These are phyloP conservation scores for Pocillopora meandrina DNA, from an alignment of 92 coral and sea anemone species.

Conservation along the genomic window DNA sequence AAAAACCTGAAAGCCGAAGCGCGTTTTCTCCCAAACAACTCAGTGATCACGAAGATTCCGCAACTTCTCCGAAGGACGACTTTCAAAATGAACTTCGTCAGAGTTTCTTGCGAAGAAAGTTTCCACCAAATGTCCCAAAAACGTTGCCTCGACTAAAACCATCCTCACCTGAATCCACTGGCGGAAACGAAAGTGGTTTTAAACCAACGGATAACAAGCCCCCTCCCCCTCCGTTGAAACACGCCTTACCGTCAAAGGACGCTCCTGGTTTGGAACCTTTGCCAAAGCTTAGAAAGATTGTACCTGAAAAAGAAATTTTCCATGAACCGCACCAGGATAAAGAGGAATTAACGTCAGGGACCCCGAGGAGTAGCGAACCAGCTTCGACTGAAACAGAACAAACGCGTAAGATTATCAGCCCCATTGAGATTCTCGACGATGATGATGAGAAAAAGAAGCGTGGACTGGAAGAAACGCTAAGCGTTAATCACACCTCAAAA, in stretches of 20 bases:
- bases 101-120: conserved; percentile 78
- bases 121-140: conserved; percentile 82
- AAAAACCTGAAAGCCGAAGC: conserved; percentile 34
- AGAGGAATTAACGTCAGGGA: conserved; percentile 19
- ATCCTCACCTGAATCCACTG: conserved; percentile 56
- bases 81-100: conserved; percentile 80
- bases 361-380: conserved; percentile 19
- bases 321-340: conserved; percentile 34
- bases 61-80: conserved; percentile 61
- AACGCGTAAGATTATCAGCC: conserved; percentile 59
- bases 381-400: conserved; percentile 43
- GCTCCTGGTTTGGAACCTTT: conserved; percentile 70
- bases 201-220: conserved; percentile 48
- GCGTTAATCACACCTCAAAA: not conserved
- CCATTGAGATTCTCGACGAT: conserved; percentile 86
- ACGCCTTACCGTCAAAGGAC: conserved; percentile 73
- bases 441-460: conserved; percentile 78
- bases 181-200: conserved; percentile 29
- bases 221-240: conserved; percentile 76
- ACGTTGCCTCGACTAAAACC: conserved; percentile 85
- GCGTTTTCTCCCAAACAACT: conserved; percentile 14
- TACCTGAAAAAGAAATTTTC: conserved; percentile 61
- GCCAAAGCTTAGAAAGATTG: conserved; percentile 80
- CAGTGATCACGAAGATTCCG: conserved; percentile 49
- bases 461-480: conserved; percentile 11